Conservation (phyloP, 2,888 invertebrate genomes). For the Byasa hedistus region DNA sequence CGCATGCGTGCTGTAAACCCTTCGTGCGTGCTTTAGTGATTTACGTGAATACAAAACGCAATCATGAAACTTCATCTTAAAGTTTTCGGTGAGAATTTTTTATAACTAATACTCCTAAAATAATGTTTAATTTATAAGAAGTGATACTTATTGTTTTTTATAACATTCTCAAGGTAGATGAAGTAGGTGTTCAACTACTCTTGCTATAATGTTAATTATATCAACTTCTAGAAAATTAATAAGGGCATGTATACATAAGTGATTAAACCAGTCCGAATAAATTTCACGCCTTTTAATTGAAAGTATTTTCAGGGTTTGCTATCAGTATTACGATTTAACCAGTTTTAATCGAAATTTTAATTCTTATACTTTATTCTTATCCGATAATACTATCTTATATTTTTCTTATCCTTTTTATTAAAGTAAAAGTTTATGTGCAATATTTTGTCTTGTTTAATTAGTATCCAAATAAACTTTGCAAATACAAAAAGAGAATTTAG, state of each 20-base stretch:
- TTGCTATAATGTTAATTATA: not conserved
- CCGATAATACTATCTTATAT: no score
- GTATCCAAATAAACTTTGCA: not conserved
- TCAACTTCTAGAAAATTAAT: not conserved
- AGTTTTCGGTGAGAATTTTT: constrained; percentile 59
- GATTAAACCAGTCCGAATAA: no score
- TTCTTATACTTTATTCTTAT: no score
- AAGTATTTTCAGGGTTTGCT: no score
- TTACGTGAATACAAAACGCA: constrained; percentile 45
- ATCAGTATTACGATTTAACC: no score
- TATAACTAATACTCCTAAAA: not conserved
- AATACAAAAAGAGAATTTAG: not conserved
- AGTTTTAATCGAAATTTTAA: no score
- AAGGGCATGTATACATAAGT: not conserved
- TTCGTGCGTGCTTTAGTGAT: constrained; percentile 46
- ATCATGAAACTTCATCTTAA: constrained; percentile 66
- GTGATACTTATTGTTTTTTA: not conserved
- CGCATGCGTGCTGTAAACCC: constrained; percentile 41
- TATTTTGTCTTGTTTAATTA: not conserved
- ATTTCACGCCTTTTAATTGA: no score
- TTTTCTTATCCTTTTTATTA: no score
- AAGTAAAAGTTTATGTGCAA: not conserved
- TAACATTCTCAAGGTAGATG: constrained; percentile 8
- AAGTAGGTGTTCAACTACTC: not conserved
- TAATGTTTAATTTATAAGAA: not conserved